A percentile compares a stretch with the other conserved stretches of the same genome.
phyloP scores from a whole-genome alignment of 2,888 invertebrate species.

The Eutolmus rufibarbis region DNA sequence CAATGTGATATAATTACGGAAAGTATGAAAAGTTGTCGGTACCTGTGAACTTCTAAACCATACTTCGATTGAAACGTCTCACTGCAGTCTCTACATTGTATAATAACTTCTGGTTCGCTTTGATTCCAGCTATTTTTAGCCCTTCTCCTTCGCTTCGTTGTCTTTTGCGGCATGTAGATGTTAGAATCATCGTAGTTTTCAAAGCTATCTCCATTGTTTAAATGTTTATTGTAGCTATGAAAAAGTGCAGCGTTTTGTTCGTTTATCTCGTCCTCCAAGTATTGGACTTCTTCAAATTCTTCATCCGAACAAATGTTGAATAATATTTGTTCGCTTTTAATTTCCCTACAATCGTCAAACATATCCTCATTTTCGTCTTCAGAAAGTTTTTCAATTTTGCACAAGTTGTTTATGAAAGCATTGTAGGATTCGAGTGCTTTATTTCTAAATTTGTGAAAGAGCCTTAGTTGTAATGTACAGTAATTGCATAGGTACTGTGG shows the following conservation, averaged over 20 bases:
- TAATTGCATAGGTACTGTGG: conserved; percentile 53
- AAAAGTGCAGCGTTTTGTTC: background rate
- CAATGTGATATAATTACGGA: background rate
- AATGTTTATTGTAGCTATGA: background rate
- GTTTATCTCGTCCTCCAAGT: conserved; percentile 39
- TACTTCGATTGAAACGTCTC: conserved; percentile 1
- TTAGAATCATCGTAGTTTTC: background rate
- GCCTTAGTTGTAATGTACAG: conserved; percentile 54
- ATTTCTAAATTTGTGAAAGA: conserved; percentile 53
- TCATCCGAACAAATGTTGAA: background rate
- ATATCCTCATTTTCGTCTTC: background rate
- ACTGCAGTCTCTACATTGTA: background rate
- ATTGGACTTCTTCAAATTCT: conserved; percentile 45
- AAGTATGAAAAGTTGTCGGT: background rate
- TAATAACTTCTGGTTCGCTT: background rate
- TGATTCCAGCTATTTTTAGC: background rate
- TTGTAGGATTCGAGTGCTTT: conserved; percentile 50
- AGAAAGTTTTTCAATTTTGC: background rate
- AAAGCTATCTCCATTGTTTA: background rate
- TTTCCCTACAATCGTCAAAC: background rate
- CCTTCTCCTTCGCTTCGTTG: background rate
- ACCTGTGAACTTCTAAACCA: conserved; percentile 44
- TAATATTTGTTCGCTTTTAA: background rate
- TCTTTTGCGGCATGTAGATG: background rate
- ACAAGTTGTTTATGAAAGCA: background rate